Evolutionary conservation across 2,888 invertebrate species (phyloP), one percentile per base, ranked within the genome.

Genomic region (Tetragnatha montana): DNA sequence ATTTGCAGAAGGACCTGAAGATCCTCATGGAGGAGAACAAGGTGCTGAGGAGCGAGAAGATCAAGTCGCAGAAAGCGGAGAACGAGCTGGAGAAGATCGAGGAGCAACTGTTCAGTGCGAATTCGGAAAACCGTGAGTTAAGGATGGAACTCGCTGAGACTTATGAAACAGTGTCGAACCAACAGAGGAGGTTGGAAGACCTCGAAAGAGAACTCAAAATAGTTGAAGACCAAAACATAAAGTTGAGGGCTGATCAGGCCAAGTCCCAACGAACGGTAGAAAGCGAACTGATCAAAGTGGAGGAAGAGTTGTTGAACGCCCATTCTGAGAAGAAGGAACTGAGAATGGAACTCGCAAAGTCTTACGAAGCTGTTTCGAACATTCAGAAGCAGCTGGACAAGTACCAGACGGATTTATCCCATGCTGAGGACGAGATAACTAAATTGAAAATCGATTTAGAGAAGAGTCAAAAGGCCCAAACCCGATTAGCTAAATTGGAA

Each of bases 21-120:
- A 87, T 90, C 60, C 71, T 91, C 71, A 74, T 74, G 71, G 92
- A 92, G 79, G 90, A 92, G 68, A 92, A 92, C 51, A 91, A 88
- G 78, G 85, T 89, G 17, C 73, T 92, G n/a, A 89, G 91, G 22
- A 87, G 80, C 19, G 88, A 87, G 47, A 89, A 91, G 21, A 75
- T 88, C 8, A 88, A 91, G 70, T 82, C 78, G 8, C 91, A 91
- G 82, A 88, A 91, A 47, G 86, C 91, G 17, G 88, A 91, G 73
- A 87, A 82, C 14, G 88, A 88, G 49, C 50, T 91, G 8, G 86
- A 88, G 83, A 88, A 88, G 50, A 86, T 88, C 7, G 91, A 91
- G 80, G 88, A 89, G 47, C 88, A 91, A 73, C 78, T 87, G 21
- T 89, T 87, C 68, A 78, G 78, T 22, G 88, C 86, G 14, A 87